Evolutionary conservation across 2,113 vertebrate species (phyloP), one percentile per base, ranked within the genome.

Genomic region (Nipponia nippon): DNA sequence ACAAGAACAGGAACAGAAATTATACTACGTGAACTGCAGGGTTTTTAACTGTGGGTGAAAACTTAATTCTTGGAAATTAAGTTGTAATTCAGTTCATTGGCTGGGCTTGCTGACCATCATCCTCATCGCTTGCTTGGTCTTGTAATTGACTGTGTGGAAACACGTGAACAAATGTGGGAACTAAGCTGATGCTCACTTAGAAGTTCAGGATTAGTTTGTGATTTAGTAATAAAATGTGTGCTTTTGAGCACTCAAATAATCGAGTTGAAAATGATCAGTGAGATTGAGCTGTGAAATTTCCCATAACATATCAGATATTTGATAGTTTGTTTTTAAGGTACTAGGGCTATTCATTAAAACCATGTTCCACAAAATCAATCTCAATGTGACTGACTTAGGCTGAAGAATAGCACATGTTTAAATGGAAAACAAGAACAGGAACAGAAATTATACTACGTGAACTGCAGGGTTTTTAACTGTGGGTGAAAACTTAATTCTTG

Each of bases 1-100:
- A 25, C 3, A 13, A 46, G 40, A 78, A 75, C 3, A 30, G 34
- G 59, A 84, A 34, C 62, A 17, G 84, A 36, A 62, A 10, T 11
- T 46, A 23, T 5, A 9, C 17, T 17, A 2, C 0, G 0, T 56
- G 18, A 76, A n/a, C 29, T 2, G 0, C 36, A 58, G 13, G 38
- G 6, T 63, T 67, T 70, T 88, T 42, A 25, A 25, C 15, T 20
- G 32, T 52, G 53, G 17, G 36, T 73, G 26, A 23, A 67, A 44
- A n/a, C n/a, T n/a, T n/a, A n/a, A n/a, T n/a, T n/a, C n/a, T n/a
- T n/a, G n/a, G n/a, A n/a, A n/a, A n/a, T n/a, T n/a, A n/a, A n/a
- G n/a, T n/a, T n/a, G n/a, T n/a, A n/a, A n/a, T n/a, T n/a, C n/a
- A n/a, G n/a, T n/a, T n/a, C n/a, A n/a, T n/a, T n/a, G 30, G 40